Evolutionary conservation across 2,888 invertebrate genomes (phyloP).

Genomic region (Arctia plantaginis): DNA sequence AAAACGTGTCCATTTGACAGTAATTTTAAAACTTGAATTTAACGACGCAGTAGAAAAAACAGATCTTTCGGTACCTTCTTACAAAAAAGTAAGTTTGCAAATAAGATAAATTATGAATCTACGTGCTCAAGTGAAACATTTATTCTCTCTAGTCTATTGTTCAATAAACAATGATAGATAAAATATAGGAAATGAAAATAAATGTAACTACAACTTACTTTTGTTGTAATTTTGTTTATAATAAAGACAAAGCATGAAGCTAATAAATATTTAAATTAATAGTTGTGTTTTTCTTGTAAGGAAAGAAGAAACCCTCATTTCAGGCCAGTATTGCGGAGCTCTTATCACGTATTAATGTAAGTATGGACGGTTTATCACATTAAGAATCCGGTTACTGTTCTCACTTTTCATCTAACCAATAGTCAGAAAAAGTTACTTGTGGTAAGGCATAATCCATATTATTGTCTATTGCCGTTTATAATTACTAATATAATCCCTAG

Average conservation of each 20-base stretch:
- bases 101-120: background rate
- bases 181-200: conserved; percentile 38
- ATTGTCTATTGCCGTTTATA: background rate
- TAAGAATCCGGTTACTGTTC: too few relatives aligned
- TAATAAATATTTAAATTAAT: background rate
- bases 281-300: background rate
- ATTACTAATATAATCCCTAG: background rate
- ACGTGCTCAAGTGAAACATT: conserved; percentile 3
- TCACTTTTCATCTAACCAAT: too few relatives aligned
- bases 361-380: too few relatives aligned
- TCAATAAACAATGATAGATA: conserved; percentile 34
- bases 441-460: too few relatives aligned
- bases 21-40: too few relatives aligned
- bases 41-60: too few relatives aligned
- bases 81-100: background rate
- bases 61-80: too few relatives aligned
- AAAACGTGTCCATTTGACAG: too few relatives aligned
- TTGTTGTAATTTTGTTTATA: background rate
- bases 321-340: too few relatives aligned
- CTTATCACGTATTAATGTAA: too few relatives aligned
- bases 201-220: background rate
- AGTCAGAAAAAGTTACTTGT: too few relatives aligned
- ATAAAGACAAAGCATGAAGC: background rate
- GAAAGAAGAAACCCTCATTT: background rate
- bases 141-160: conserved; percentile 26